These are phyloP conservation scores for Pleuronectes platessa DNA, from an alignment of 2,113 vertebrate species.

Conservation along the genomic window DNA sequence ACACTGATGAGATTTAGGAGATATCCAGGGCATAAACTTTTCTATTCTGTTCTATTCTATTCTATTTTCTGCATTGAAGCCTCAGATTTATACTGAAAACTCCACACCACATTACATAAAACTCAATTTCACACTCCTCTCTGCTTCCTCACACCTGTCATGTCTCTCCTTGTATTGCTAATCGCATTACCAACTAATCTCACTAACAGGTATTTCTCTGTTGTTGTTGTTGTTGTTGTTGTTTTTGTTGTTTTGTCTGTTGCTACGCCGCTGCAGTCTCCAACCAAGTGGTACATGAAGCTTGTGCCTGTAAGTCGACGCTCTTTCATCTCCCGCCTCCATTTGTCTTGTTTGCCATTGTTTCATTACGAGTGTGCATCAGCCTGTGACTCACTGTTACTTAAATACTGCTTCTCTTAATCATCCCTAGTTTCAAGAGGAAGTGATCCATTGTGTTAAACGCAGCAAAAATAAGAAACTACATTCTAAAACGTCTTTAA, in stretches of 20 bases:
- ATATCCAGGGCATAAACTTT: no score
- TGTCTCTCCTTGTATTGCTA: slow-evolving; percentile 59
- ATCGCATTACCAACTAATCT: slow-evolving; percentile 65
- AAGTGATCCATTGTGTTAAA: background rate
- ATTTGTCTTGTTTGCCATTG: background rate
- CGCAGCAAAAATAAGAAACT: no score
- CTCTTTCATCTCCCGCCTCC: slow-evolving; percentile 51
- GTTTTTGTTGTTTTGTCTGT: slow-evolving; percentile 51
- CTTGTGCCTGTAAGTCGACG: slow-evolving; percentile 98
- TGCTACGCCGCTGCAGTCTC: slow-evolving; percentile 89
- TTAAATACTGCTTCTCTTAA: slow-evolving; percentile 1
- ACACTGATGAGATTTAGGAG: no score
- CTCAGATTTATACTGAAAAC: background rate
- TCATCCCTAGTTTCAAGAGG: background rate
- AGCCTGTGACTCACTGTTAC: slow-evolving; percentile 16
- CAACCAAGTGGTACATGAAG: slow-evolving; percentile 99
- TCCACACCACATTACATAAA: slow-evolving; percentile 3
- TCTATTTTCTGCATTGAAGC: background rate
- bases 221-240: slow-evolving; percentile 27
- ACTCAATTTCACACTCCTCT: background rate
- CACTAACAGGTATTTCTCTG: slow-evolving; percentile 72
- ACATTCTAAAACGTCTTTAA: background rate
- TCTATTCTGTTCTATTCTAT: background rate
- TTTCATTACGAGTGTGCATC: slow-evolving; percentile 33
- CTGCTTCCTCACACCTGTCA: slow-evolving; percentile 30